Base-by-base conservation (phyloP, 2,888 invertebrate species). In the Molorchus minor region DNA sequence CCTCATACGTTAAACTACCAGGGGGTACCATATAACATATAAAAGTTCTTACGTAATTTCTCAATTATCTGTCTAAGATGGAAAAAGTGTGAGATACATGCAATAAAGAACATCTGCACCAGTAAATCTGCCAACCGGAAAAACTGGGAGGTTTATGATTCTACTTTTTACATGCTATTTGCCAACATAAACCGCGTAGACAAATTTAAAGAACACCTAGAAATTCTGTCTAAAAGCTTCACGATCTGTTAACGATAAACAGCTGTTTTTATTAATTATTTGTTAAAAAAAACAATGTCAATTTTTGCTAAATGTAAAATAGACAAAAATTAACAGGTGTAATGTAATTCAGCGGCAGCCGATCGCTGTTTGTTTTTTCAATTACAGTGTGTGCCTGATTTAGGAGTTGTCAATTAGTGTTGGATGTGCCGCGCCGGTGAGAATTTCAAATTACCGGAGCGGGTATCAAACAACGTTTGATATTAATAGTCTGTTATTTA, bases 101-200 rank as follows among this genome's bases (percentile, higher is more conserved):
- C 65, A 66, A 68, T 72, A 72, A 72, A 71, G 61, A 64, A 68
- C 72, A 72, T 67, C 71, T 73, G 73, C 51, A 65, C 57, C 64
- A 66, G 61, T 69, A 70, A 71, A 70, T 71, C 66, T 62, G 54
- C 60, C 57, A 56, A 57, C 63, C 59, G 58, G 46, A 25, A 45
- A 56, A 55, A 56, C 55, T 52, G 62, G 62, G 44, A 62, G 58
- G 61, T 67, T 67, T 62, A 59, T 61, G 58, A 53, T 38, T 25
- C n/a, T n/a, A n/a, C n/a, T n/a, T n/a, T n/a, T n/a, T n/a, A n/a
- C n/a, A n/a, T n/a, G n/a, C n/a, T n/a, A n/a, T n/a, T n/a, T n/a
- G n/a, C n/a, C n/a, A n/a, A n/a, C n/a, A n/a, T n/a, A n/a, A n/a
- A n/a, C n/a, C n/a, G n/a, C n/a, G n/a, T n/a, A n/a, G n/a, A n/a